Evolutionary conservation across 1,140 invertebrate genomes (phyloP), one percentile per base, ranked within the genome.

Genomic region (Archegozetes longisetosus): DNA sequence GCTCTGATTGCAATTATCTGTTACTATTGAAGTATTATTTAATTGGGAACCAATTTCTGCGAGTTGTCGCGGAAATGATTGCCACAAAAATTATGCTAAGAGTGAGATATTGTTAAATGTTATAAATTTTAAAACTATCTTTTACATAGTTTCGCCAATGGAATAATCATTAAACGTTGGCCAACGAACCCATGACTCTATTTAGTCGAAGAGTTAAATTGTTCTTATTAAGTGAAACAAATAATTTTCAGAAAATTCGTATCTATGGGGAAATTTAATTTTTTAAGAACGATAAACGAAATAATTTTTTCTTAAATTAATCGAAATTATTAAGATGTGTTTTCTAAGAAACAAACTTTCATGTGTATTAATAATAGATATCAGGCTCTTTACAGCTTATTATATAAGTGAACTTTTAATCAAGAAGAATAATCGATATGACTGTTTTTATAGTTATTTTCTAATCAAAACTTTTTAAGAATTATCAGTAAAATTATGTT

Each of bases 221-320:
- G 58, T 20, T 32, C 64, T 63, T 61, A 58, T 63, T 3, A 66
- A 51, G 47, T 66, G 65, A 25, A 66, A 66, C 22, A 59, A 63
- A 54, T 63, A 63, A 29, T 55, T 55, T n/a, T 56, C 60, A 23
- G 58, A 51, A 55, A 64, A 64, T 22, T 61, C 61, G 29, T 59
- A 64, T 58, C 65, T 66, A 28, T 20, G 51, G 61, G 47, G 50
- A 2, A 50, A 17, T 55, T 55, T 32, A 58, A n/a, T n/a, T n/a
- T n/a, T n/a, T n/a, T n/a, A n/a, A n/a, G n/a, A n/a, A n/a, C n/a
- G n/a, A n/a, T n/a, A n/a, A n/a, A n/a, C n/a, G n/a, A n/a, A n/a
- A n/a, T n/a, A n/a, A n/a, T n/a, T n/a, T n/a, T n/a, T n/a, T n/a
- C n/a, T n/a, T n/a, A n/a, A n/a, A n/a, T n/a, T n/a, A n/a, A n/a